Base-by-base conservation (phyloP, 2,797 vertebrate species). In the Ceyx erithaca region DNA sequence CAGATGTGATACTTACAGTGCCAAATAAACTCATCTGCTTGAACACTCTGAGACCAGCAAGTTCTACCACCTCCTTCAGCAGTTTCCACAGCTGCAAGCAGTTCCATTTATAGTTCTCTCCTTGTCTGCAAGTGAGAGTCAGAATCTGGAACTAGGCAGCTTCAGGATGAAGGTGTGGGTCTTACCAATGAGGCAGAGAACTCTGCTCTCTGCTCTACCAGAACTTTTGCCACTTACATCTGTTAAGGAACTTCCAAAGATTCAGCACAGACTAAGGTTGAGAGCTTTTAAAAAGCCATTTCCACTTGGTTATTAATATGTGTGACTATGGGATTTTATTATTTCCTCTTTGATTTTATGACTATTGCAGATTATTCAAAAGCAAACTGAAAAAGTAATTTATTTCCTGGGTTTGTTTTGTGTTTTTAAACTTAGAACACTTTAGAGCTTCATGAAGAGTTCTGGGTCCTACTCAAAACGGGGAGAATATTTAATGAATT, bases 291-390 rank as follows among this genome's bases (percentile, higher is more conserved):
- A 40, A 80, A 85, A 87, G 68, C 31, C 46, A 57, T 81, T 95
- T 94, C 88, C 82, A 90, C 67, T 85, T 86, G 22, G 40, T 48
- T 90, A 93, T 83, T 89, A 87, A 80, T 1, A 3, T 78, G 51
- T 80, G 61, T 84, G 72, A 90, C 73, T 84, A 88, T 9, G 75
- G 71, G 28, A 67, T 91, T 91, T 93, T 69, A 88, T 78, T 49
- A 73, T 87, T 95, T 92, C 93, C 90, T 84, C 69, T 90, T 87
- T 91, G 85, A 85, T 87, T 86, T 95, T 91, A 94, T 87, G 33
- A 72, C 63, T 83, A 43, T 78, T 69, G 62, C 88, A 91, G 91
- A 75, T 93, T 83, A 79, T 73, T 94, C 57, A 80, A 82, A 80
- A 84, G 51, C 37, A 72, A 87, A 71, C 71, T 46, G 79, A 75